These are phyloP conservation scores for Megalops cyprinoides DNA, from an alignment of 2,797 vertebrate genomes.

Conservation along the genomic window DNA sequence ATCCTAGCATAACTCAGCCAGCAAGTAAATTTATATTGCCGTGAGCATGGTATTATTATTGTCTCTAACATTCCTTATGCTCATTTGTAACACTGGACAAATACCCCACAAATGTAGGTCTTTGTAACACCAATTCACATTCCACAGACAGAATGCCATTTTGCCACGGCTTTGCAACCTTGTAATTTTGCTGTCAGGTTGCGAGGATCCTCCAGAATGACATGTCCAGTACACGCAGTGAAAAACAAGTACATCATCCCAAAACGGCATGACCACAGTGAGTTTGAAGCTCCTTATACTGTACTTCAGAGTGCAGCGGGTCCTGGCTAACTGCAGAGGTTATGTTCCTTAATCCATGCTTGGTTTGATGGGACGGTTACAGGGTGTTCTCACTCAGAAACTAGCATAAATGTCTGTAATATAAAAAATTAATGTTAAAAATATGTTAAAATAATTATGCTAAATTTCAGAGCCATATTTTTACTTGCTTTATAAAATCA, in stretches of 20 bases:
- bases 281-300: background rate
- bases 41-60: background rate
- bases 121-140: background rate
- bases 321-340: background rate
- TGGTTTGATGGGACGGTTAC: background rate
- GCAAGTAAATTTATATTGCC: background rate
- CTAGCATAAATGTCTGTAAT: too few species aligned
- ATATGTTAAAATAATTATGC: too few species aligned
- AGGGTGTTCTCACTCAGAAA: too few species aligned
- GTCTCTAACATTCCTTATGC: background rate
- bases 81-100: background rate
- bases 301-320: too few species aligned
- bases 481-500: too few species aligned
- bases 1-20: background rate
- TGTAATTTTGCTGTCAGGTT: background rate
- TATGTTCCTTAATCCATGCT: background rate
- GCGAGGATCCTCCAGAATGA: background rate
- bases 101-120: background rate
- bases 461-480: too few species aligned
- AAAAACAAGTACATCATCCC: background rate
- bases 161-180: background rate
- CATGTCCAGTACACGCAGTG: background rate
- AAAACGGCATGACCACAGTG: background rate
- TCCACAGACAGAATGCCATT: background rate
- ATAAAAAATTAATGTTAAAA: too few species aligned